Evolutionary conservation across 2,888 invertebrate genomes (phyloP).

Genomic region (Dasysyrphus tricinctus): DNA sequence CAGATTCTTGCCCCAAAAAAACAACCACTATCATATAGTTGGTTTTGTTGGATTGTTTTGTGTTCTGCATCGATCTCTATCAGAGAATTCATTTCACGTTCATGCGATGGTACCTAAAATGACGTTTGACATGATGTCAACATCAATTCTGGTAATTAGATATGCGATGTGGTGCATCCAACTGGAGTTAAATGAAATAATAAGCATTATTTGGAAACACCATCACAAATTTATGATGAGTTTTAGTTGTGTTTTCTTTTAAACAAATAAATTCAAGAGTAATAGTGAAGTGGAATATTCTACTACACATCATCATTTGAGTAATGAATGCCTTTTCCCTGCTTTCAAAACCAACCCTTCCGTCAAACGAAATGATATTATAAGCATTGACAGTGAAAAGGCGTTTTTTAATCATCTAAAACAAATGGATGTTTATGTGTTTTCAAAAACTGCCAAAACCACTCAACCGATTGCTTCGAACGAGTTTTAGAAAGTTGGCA

Average conservation of each 20-base stretch:
- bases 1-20: constrained; percentile 3
- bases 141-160: constrained; percentile 55
- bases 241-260: background rate
- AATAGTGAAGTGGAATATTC: background rate
- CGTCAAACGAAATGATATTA: no score
- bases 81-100: constrained; percentile 7
- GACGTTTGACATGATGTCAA: constrained; percentile 55
- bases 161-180: constrained; percentile 10
- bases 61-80: constrained; percentile 21
- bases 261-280: background rate
- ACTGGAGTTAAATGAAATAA: constrained; percentile 21
- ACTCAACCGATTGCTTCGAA: no score
- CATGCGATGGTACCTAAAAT: constrained; percentile 19
- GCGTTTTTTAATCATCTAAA: no score
- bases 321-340: no score
- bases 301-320: no score
- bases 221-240: background rate
- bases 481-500: no score
- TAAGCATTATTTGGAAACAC: background rate
- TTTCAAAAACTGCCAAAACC: no score
- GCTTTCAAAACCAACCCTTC: no score
- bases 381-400: no score
- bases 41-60: constrained; percentile 15
- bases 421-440: no score
- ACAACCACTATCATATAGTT: background rate